These are phyloP conservation scores for Microctenopoma stevenorrisi DNA, from an alignment of 2,797 vertebrate species.

Conservation along the genomic window DNA sequence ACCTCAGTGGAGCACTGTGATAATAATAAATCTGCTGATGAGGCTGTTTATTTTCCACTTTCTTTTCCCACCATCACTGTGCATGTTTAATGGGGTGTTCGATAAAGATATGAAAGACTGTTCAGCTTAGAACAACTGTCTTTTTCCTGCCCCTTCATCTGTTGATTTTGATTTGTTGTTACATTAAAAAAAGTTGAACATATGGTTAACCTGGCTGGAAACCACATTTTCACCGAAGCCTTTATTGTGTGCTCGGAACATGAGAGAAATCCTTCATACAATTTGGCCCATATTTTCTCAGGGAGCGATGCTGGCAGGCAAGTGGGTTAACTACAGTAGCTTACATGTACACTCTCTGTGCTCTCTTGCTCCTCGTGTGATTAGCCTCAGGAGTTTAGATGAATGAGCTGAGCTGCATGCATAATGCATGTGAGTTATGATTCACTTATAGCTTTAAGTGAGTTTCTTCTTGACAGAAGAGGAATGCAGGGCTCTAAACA, in stretches of 20 bases:
- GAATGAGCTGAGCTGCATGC: slow-evolving; percentile 23
- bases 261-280: no score
- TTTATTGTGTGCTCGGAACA: slow-evolving; percentile 4
- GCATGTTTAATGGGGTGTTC: no score
- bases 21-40: no score
- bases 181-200: background rate
- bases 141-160: no score
- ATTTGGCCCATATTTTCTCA: no score
- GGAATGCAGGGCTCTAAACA: slow-evolving; percentile 11
- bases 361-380: slow-evolving; percentile 8
- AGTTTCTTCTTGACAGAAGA: slow-evolving; percentile 3
- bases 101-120: no score
- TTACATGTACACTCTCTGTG: background rate
- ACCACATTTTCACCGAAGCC: background rate
- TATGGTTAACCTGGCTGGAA: background rate
- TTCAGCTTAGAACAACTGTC: no score
- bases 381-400: slow-evolving; percentile 11
- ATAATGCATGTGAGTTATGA: slow-evolving; percentile 26
- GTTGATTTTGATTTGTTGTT: no score
- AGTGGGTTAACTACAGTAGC: slow-evolving; percentile 3
- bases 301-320: background rate
- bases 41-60: no score
- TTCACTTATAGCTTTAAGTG: slow-evolving; percentile 2
- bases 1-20: no score
- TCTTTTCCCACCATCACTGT: no score